Percentiles rank a stretch among this genome's conserved stretches.
Evolutionary conservation across 2,888 invertebrate genomes (phyloP).

Genomic region (Saturnia japonica): DNA sequence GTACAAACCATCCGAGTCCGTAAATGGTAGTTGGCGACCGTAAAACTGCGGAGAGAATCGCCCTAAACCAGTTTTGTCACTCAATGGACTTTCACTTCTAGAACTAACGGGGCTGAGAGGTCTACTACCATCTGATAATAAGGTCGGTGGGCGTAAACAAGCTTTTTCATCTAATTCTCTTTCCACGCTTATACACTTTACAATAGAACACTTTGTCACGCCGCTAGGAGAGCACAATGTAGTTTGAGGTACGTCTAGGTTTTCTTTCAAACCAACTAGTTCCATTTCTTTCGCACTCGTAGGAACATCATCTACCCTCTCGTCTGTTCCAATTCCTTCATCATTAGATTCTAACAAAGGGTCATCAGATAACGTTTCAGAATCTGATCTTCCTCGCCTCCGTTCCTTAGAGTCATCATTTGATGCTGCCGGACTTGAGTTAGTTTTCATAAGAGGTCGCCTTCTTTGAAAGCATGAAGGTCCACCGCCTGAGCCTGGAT

Average conservation of each 20-base stretch:
- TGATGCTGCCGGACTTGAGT: slow-evolving; percentile 73
- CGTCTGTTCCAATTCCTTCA: slow-evolving; percentile 90
- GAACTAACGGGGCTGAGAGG: slow-evolving; percentile 88
- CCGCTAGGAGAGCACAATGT: slow-evolving; percentile 73
- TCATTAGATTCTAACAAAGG: slow-evolving; percentile 87
- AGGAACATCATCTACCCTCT: slow-evolving; percentile 87
- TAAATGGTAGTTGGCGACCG: slow-evolving; percentile 86
- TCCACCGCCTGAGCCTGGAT: slow-evolving; percentile 84
- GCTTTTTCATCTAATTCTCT: slow-evolving; percentile 75
- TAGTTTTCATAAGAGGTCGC: slow-evolving; percentile 84
- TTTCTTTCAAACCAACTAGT: slow-evolving; percentile 68
- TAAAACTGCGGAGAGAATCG: slow-evolving; percentile 88
- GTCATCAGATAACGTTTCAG: slow-evolving; percentile 88
- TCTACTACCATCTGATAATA: slow-evolving; percentile 83
- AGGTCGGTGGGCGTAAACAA: slow-evolving; percentile 67
- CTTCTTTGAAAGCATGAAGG: slow-evolving; percentile 81
- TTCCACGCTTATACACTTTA: slow-evolving; percentile 82
- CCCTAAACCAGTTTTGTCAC: slow-evolving; percentile 86
- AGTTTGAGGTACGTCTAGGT: slow-evolving; percentile 72
- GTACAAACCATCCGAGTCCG: slow-evolving; percentile 90
- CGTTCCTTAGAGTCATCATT: slow-evolving; percentile 75
- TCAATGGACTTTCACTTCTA: slow-evolving; percentile 89
- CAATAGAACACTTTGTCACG: slow-evolving; percentile 77
- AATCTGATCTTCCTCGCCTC: slow-evolving; percentile 85
- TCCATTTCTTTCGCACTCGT: slow-evolving; percentile 85